Percentiles rank a stretch among this genome's conserved stretches.
phyloP scores from a whole-genome alignment of 1,140 invertebrate genomes.

The Diuraphis noxia region DNA sequence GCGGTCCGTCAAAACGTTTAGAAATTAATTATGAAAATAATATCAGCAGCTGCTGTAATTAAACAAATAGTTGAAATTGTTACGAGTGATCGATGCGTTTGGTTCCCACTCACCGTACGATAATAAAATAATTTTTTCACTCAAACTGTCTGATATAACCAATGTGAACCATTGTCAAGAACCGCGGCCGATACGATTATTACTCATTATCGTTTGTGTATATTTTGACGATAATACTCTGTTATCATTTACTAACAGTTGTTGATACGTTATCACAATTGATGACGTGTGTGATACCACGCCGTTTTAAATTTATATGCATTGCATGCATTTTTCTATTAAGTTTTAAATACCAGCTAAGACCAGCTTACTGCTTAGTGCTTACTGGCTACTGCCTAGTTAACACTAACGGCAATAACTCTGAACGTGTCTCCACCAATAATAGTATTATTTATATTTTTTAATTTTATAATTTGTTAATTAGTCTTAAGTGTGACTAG shows the following conservation, averaged over 20 bases:
- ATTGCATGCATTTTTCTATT: background rate
- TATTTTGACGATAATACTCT: background rate
- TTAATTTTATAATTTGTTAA: slow-evolving; percentile 3
- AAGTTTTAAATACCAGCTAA: background rate
- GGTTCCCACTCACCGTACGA: background rate
- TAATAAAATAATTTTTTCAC: background rate
- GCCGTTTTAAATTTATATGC: background rate
- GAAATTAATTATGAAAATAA: background rate
- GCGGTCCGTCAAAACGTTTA: background rate
- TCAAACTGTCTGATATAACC: background rate
- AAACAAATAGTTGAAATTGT: background rate
- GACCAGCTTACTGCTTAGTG: background rate
- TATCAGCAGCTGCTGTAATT: background rate
- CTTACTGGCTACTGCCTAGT: background rate
- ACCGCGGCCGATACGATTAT: background rate
- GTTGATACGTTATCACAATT: background rate
- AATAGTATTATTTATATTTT: background rate
- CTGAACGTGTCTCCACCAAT: background rate
- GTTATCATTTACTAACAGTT: background rate
- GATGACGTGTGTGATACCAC: slow-evolving; percentile 45
- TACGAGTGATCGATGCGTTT: background rate
- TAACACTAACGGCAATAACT: too few species aligned
- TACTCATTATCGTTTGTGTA: background rate
- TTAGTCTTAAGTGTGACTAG: background rate
- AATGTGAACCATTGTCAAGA: background rate